These are phyloP conservation scores for Nemotelus pantherinus DNA, from an alignment of 2,888 invertebrate genomes.

Conservation along the genomic window DNA sequence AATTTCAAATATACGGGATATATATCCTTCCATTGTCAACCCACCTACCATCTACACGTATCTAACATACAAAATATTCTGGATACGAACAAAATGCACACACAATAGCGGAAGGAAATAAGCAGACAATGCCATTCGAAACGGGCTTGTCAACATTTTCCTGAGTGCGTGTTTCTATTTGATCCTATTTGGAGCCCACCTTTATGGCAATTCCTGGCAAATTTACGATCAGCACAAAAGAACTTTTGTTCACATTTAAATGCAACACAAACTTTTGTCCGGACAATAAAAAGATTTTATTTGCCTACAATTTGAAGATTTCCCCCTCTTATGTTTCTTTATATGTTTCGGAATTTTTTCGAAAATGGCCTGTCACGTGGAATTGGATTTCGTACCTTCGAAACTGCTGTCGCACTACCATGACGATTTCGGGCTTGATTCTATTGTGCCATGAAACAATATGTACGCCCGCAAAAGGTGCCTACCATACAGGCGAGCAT, in stretches of 20 bases:
- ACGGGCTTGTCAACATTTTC: conserved; percentile 39
- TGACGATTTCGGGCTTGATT: not conserved
- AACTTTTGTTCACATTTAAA: conserved; percentile 47
- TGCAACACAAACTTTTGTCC: conserved; percentile 49
- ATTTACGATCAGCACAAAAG: conserved; percentile 47
- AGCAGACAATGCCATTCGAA: conserved; percentile 34
- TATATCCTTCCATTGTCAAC: conserved; percentile 46
- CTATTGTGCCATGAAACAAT: not conserved
- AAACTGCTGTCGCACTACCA: not conserved
- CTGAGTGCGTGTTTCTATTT: conserved; percentile 35
- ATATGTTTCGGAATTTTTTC: conserved; percentile 16
- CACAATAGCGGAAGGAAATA: not conserved
- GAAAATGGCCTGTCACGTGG: conserved; percentile 34
- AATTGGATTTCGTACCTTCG: conserved; percentile 29
- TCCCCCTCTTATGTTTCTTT: conserved; percentile 17
- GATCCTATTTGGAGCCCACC: conserved; percentile 42
- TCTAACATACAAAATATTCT: conserved; percentile 15
- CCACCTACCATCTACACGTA: conserved; percentile 31
- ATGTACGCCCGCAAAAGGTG: not conserved
- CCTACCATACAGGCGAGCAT: not conserved
- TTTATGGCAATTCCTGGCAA: conserved; percentile 47
- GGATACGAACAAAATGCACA: conserved; percentile 14
- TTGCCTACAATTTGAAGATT: conserved; percentile 49
- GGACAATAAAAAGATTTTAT: conserved; percentile 50
- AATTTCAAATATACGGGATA: conserved; percentile 37